Evolutionary conservation across 2,797 vertebrate species (phyloP), one percentile per base, ranked within the genome.

Genomic region (Aulostomus chinensis): DNA sequence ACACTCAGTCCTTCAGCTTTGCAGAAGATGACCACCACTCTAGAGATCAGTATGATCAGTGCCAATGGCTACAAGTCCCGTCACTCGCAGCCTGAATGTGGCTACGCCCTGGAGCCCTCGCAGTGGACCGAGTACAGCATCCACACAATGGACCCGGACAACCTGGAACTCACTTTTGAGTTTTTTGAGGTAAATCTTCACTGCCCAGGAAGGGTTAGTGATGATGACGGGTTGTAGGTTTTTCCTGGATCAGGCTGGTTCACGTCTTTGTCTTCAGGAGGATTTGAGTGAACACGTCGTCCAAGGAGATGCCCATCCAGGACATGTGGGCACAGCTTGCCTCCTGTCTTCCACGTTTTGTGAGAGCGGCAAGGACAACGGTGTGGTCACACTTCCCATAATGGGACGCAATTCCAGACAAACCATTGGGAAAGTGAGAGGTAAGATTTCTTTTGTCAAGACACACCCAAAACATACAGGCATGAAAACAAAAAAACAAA

Each of bases 61-160:
- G 86, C 92, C 32, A 77, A 73, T 0, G 92, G 92, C 48, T 98
- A 93, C 58, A 94, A 91, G 22, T 96, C 93, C 0, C 94, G 94
- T 3, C 96, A 98, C 81, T 92, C 93, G 0, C 97, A 99, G 82
- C 97, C 97, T 0, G 96, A 99, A 43, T 97, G 94, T 62, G 97
- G 97, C 0, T 97, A 98, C 2, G 93, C 88, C 3, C 75, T 99
- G 58, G 95, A 95, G 74, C 85, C 91, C 5, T 86, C 91, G 12
- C 76, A 86, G 1, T 99, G 97, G 97, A 93, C 94, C 0, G 97
- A 99, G 46, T 99, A 98, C 80, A 94, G 89, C 3, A 94, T 99
- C 83, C 95, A 97, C 68, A 97, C 95, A 40, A 96, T 99, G 96
- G 94, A 96, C 38, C 97, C 97, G 2, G 93, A 97, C 78, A 99